Conservation (phyloP, 2,888 invertebrate genomes). For the Nephrotoma appendiculata region DNA sequence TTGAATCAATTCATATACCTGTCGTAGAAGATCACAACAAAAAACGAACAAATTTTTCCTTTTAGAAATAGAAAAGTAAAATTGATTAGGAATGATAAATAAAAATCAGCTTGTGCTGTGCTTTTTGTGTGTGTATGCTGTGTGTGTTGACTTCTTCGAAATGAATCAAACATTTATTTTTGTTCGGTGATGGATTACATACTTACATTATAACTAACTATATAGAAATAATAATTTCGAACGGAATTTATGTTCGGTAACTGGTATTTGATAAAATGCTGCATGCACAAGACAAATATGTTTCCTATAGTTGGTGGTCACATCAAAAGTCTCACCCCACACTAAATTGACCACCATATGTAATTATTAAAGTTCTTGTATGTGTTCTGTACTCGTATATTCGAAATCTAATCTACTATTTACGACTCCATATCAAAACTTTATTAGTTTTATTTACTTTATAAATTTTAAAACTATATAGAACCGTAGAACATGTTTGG, state of each 20-base stretch:
- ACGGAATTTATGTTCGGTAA: background rate
- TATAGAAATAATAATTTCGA: background rate
- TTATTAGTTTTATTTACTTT: background rate
- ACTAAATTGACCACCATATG: background rate
- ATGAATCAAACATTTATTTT: background rate
- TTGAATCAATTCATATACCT: background rate
- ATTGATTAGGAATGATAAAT: background rate
- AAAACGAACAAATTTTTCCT: background rate
- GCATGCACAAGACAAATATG: background rate
- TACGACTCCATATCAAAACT: background rate
- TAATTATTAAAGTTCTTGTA: background rate
- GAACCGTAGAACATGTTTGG: background rate
- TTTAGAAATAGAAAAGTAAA: background rate
- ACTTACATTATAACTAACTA: background rate
- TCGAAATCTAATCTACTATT: background rate
- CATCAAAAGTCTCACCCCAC: too few relatives aligned
- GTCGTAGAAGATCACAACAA: background rate
- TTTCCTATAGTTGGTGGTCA: background rate
- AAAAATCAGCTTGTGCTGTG: background rate
- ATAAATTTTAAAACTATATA: background rate
- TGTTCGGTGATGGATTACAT: background rate
- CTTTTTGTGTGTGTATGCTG: background rate
- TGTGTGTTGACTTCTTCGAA: background rate
- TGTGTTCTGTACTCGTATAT: background rate
- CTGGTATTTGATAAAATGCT: background rate